Evolutionary conservation across 2,888 invertebrate genomes (phyloP), one percentile per base, ranked within the genome.

Genomic region (Melanotus villosus): DNA sequence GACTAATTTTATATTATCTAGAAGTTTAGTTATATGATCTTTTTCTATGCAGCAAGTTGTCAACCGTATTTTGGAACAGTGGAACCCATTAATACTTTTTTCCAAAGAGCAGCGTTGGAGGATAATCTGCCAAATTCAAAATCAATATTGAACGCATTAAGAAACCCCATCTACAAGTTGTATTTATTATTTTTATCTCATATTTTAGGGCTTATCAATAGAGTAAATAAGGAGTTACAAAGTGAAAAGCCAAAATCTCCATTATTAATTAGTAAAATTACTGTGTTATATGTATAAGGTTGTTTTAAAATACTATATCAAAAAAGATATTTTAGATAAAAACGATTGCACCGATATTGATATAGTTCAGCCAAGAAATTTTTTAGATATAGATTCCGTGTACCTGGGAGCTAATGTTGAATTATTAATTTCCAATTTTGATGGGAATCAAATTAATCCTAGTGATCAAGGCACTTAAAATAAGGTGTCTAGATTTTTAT

Each of bases 141-240:
- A n/a, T 1, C 34, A 18, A 62, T 62, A 5, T 47, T 65, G n/a
- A 26, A 10, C 23, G 65, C 65, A 34, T 10, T 56, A 4, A 18
- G 1, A 23, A 65, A 58, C 2, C 47, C 57, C 16, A 32, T 65
- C 10, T 65, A 21, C 19, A 69, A 65, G 54, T 23, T 60, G 19
- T 65, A 69, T 59, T 62, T 62, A 21, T 12, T 26, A 21, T 70
- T 62, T 70, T 57, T 70, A n/a, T 38, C 47, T 26, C 56, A 65
- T 47, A 36, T 47, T 62, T 23, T 57, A 3, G 52, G 43, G 30
- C 19, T 66, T 10, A 38, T 70, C 2, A 70, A 54, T 16, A 70
- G 47, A 30, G n/a, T 65, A 12, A 70, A 60, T 56, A n/a, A 30
- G 23, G 69, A 68, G 47, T 64, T 68, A 18, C 64, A 64, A 41